Conservation (phyloP, 2,888 invertebrate species). For the Pegoplata infirma region DNA sequence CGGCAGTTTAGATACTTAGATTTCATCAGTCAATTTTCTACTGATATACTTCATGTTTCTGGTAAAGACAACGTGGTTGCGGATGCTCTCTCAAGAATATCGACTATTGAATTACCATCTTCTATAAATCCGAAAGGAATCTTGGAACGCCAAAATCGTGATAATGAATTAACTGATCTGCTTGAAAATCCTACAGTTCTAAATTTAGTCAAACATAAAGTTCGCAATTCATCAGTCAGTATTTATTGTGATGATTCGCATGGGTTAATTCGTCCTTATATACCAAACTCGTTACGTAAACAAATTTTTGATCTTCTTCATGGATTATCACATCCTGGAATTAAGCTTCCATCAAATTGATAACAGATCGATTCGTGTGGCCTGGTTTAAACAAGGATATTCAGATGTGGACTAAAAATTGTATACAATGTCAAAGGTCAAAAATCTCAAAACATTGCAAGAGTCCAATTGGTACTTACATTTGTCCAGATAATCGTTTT, state of each 20-base stretch:
- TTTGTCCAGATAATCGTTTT: no score
- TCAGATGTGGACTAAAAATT: not conserved
- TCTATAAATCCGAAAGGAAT: not conserved
- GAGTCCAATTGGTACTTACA: not conserved
- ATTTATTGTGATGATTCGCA: not conserved
- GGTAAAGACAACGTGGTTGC: not conserved
- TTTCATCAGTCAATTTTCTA: no score
- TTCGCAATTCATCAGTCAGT: no score
- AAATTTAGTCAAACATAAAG: not conserved
- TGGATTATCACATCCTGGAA: not conserved
- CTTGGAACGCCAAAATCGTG: not conserved
- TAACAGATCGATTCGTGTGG: slow-evolving; percentile 37
- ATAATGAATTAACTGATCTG: not conserved
- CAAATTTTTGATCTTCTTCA: not conserved
- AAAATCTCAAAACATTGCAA: not conserved
- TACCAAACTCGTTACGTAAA: slow-evolving; percentile 28
- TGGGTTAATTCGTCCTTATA: not conserved
- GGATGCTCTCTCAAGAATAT: not conserved
- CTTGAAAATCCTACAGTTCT: not conserved
- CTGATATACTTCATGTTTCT: no score
- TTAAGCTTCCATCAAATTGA: not conserved
- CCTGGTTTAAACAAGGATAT: slow-evolving; percentile 2
- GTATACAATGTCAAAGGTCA: not conserved
- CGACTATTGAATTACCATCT: not conserved
- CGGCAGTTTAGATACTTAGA: no score